These are phyloP conservation scores for Scotopteryx bipunctaria DNA, from an alignment of 2,888 invertebrate species.

Conservation along the genomic window DNA sequence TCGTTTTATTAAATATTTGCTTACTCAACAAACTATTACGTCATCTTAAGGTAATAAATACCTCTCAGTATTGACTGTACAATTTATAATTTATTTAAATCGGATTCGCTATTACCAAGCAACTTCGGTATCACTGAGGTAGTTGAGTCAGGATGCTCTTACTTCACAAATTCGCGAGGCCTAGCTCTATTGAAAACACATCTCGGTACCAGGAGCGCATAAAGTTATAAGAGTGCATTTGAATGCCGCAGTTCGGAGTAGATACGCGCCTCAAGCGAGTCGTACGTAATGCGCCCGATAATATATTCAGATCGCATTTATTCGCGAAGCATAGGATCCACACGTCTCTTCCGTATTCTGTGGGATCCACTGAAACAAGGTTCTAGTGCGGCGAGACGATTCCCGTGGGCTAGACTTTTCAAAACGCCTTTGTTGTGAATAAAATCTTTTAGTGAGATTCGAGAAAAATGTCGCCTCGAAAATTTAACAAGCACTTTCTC, in stretches of 20 bases:
- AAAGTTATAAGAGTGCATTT: constrained; percentile 66
- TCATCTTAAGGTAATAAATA: too few species aligned
- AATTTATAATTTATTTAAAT: neutral
- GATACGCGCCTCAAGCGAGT: constrained; percentile 73
- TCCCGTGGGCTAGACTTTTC: constrained; percentile 60
- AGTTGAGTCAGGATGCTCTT: constrained; percentile 26
- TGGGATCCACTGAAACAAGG: constrained; percentile 74
- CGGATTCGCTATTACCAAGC: neutral
- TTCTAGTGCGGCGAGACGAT: constrained; percentile 66
- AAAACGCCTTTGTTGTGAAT: constrained; percentile 47
- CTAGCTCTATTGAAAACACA: constrained; percentile 28
- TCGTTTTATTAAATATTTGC: neutral
- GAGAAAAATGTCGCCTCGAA: constrained; percentile 29
- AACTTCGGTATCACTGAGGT: too few species aligned
- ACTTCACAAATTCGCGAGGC: constrained; percentile 23
- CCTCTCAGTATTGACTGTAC: neutral
- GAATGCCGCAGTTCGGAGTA: constrained; percentile 63
- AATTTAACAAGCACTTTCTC: constrained; percentile 12
- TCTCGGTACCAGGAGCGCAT: constrained; percentile 53
- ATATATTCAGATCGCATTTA: constrained; percentile 80
- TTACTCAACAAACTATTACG: neutral
- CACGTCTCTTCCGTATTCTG: too few species aligned
- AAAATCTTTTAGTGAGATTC: constrained; percentile 37
- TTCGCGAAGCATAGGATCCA: constrained; percentile 70
- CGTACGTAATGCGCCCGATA: constrained; percentile 77